These are phyloP conservation scores for Porites divaricata DNA, from an alignment of 92 coral and sea anemone species.

Conservation along the genomic window DNA sequence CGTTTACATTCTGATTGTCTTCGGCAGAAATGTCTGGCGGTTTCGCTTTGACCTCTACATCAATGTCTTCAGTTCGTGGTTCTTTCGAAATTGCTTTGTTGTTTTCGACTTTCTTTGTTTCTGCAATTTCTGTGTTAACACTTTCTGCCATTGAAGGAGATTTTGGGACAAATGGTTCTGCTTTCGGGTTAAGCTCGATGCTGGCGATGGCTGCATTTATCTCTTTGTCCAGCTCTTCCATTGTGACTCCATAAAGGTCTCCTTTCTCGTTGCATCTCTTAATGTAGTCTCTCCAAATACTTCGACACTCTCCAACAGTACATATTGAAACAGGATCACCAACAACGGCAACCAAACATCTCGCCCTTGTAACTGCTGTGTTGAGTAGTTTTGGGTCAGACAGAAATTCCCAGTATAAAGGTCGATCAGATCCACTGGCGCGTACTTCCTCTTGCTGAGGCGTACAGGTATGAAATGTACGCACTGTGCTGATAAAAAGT, in stretches of 20 bases:
- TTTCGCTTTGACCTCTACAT: background rate
- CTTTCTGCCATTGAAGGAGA: background rate
- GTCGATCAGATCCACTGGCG: background rate
- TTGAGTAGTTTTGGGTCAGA: constrained; percentile 65
- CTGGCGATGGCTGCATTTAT: constrained; percentile 14
- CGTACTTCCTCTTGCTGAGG: background rate
- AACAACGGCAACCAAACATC: constrained; percentile 72
- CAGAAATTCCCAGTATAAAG: constrained; percentile 36
- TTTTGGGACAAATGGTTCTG: constrained; percentile 42
- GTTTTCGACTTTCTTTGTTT: background rate
- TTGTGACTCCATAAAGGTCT: constrained; percentile 44
- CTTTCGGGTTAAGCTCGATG: constrained; percentile 28
- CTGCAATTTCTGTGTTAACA: background rate
- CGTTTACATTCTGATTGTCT: background rate
- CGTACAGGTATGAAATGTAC: constrained; percentile 67
- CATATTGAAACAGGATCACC: constrained; percentile 80
- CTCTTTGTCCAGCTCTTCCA: constrained; percentile 34
- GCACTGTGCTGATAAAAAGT: constrained; percentile 75
- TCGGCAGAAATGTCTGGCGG: background rate
- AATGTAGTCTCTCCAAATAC: constrained; percentile 65
- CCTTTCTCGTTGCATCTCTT: constrained; percentile 47
- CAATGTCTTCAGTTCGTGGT: background rate
- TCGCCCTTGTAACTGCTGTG: constrained; percentile 82
- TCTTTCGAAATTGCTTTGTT: background rate
- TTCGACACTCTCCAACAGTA: constrained; percentile 66